These are phyloP conservation scores for Cheilinus undulatus DNA, from an alignment of 2,113 vertebrate genomes.

Conservation along the genomic window DNA sequence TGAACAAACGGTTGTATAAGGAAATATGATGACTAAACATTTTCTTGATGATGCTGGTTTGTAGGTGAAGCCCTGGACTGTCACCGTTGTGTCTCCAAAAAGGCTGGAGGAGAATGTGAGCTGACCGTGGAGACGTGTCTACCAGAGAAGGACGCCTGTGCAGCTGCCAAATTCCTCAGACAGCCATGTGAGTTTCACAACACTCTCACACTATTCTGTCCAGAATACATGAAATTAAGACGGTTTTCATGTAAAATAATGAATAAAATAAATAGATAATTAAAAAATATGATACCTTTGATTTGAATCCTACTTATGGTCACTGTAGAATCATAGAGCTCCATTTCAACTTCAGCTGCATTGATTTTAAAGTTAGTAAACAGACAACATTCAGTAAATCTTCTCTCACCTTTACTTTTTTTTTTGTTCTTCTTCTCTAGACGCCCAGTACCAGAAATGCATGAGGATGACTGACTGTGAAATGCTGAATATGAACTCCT, in stretches of 20 bases:
- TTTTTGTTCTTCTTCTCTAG: slow-evolving; percentile 39
- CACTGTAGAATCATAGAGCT: too few species aligned
- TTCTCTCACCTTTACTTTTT: background rate
- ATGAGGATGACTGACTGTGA: slow-evolving; percentile 73
- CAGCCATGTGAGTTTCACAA: slow-evolving; percentile 68
- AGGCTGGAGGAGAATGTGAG: slow-evolving; percentile 64
- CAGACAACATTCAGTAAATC: too few species aligned
- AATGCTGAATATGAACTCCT: slow-evolving; percentile 72
- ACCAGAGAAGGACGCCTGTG: slow-evolving; percentile 72
- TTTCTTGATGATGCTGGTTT: background rate
- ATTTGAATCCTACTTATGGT: too few species aligned
- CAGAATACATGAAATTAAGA: too few species aligned
- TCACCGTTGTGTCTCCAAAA: slow-evolving; percentile 65
- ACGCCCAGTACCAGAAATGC: slow-evolving; percentile 79
- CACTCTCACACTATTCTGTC: background rate
- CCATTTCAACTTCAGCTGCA: too few species aligned
- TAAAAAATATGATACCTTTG: too few species aligned
- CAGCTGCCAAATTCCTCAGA: slow-evolving; percentile 65
- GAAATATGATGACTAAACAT: background rate
- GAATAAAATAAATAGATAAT: too few species aligned
- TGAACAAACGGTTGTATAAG: too few species aligned
- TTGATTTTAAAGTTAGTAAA: too few species aligned
- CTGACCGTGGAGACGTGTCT: slow-evolving; percentile 61
- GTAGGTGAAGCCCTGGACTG: slow-evolving; percentile 77
- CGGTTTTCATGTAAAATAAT: too few species aligned